Base-by-base conservation (phyloP, 2,888 invertebrate genomes). In the Parnassius apollo region DNA sequence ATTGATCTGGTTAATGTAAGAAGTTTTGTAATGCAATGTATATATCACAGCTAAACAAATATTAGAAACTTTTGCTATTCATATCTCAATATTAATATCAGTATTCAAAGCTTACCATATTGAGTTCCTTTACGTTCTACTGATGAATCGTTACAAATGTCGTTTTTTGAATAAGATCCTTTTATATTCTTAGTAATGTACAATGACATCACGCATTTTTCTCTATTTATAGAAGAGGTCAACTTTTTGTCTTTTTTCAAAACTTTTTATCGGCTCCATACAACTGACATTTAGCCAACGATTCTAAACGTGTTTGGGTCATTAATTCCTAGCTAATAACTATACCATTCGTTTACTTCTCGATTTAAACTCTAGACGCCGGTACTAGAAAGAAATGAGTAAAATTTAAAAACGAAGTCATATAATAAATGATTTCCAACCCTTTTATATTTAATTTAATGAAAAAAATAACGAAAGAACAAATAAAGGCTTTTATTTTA, bases 251-350 rank as follows among this genome's bases (percentile, higher is more conserved):
- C 51, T 56, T 64, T 64, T 63, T 63, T 18, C 42, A 59, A 64
- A 69, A 72, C 72, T 65, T 71, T 74, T 71, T 71, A 70, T 68
- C 49, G 56, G 60, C 59, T 62, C 61, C 58, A 56, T 66, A 55
- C 48, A 53, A 69, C 70, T 80, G 79, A 75, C 77, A 76, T 80
- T 80, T 76, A 25, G 59, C 54, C 11, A 56, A 48, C 55, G 25
- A 53, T 53, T 61, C 59, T 13, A 59, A 69, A 66, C 65, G 55
- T 62, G 68, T 68, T 67, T 68, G 59, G 57, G 52, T 60, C 66
- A 51, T 57, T 59, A 65, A 66, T 65, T 59, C 42, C 45, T 44
- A 48, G 58, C 42, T 56, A n/a, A 56, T 22, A 48, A 22, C 13
- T 12, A 13, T 42, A 12, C 35, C 51, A 10, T n/a, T 59, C 56